Base-by-base conservation (phyloP, 2,113 vertebrate genomes). In the Meriones unguiculatus region DNA sequence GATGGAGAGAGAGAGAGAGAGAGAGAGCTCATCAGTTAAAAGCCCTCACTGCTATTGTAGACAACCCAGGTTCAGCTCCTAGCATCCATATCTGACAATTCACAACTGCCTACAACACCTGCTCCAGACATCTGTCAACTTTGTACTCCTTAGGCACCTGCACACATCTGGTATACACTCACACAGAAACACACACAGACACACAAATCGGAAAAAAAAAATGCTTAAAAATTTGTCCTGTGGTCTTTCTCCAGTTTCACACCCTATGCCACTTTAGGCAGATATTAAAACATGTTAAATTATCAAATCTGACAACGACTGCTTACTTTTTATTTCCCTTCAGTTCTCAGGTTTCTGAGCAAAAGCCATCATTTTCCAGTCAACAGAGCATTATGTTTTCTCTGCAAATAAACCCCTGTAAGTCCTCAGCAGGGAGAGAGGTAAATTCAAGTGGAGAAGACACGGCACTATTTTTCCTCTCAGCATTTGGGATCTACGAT, bases 351-450 rank as follows among this genome's bases (percentile, higher is more conserved):
- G 1, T 97, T 97, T 96, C 97, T 96, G 41, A 93, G 77, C 52
- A 96, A 95, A 94, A 92, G 84, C n/a, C 90, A 97, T 97, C 76
- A 91, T 85, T 90, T 96, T 95, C 69, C 80, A 95, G 95, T 91
- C 94, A 94, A 89, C 65, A 96, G 75, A 91, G 90, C 90, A 92
- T 94, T 95, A 90, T 88, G 91, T 97, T 95, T 98, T 97, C 94
- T 96, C 96, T 96, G 95, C 95, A 98, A 97, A 97, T 96, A 97
- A 97, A 97, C 77, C 41, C 85, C 87, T 93, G 67, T 97, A 93
- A 97, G 91, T 97, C 95, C 95, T 52, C 90, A 92, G 93, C 75
- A 82, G 93, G 82, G 94, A 95, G 94, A 94, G 93, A 93, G 70
- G 72, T 54, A 95, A 95, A 89, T 89, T 87, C 90, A 96, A 3